Conservation (phyloP, 2,888 invertebrate genomes). For the Meganola albula region DNA sequence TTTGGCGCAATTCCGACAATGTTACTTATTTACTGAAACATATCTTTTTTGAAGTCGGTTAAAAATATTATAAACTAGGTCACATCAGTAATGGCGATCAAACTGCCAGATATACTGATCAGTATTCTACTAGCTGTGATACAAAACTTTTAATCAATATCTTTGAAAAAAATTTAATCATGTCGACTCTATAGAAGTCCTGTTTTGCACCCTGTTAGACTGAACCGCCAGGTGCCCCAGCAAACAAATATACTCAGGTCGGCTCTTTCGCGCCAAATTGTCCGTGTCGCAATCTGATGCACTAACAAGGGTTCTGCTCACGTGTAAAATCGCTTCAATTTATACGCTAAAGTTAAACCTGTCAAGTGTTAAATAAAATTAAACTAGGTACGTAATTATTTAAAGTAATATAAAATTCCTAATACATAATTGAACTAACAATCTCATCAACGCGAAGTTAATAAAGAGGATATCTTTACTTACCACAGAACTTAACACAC, state of each 20-base stretch:
- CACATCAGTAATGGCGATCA: too few species aligned
- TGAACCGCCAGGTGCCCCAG: constrained; percentile 60
- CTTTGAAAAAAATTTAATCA: too few species aligned
- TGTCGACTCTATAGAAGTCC: constrained; percentile 33
- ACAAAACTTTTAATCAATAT: too few species aligned
- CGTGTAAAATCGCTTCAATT: constrained; percentile 67
- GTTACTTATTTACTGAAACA: too few species aligned
- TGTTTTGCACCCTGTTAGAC: constrained; percentile 41
- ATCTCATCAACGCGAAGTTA: too few species aligned
- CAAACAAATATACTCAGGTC: constrained; percentile 57
- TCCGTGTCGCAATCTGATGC: constrained; percentile 64
- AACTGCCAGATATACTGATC: too few species aligned
- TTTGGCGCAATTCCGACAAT: too few species aligned
- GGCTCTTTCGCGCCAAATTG: constrained; percentile 67
- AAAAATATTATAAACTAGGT: too few species aligned
- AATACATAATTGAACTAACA: too few species aligned
- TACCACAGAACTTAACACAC: constrained; percentile 28
- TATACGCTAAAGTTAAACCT: constrained; percentile 52
- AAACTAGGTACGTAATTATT: too few species aligned
- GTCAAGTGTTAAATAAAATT: constrained; percentile 41
- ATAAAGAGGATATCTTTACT: constrained; percentile 38
- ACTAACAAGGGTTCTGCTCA: constrained; percentile 64
- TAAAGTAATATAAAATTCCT: constrained; percentile 33
- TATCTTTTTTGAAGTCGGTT: too few species aligned
- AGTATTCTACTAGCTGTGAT: too few species aligned